Evolutionary conservation across 2,113 vertebrate species (phyloP), one percentile per base, ranked within the genome.

Genomic region (Pollachius pollachius): DNA sequence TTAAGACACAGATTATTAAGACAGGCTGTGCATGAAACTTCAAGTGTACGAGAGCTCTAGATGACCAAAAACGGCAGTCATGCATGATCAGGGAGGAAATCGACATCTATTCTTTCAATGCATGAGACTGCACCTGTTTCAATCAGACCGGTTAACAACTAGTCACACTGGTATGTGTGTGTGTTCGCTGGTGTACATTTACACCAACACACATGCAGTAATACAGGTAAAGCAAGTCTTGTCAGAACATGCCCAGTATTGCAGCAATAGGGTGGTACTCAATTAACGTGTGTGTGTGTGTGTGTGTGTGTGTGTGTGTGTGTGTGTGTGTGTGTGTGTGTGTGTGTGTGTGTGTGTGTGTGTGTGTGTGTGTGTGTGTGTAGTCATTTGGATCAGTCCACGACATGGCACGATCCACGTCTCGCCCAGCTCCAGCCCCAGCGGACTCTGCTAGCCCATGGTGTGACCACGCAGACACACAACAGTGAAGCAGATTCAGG

Each of bases 321-420:
- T 80, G 52, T 59, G 52, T 25, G 52, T 60, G 69, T 84, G 76
- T 85, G 73, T 76, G 76, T 71, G 25, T 84, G 13, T 17, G 54
- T 56, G 56, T 80, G 52, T 59, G 52, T 25, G 52, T 60, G 69
- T 84, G 76, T 85, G 71, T 76, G 76, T 71, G 21, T 84, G 13
- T 15, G 54, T 57, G 57, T 80, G 54, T 60, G 25, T n/a, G 54
- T 60, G 69, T 84, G 76, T 85, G 73, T 76, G 75, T 71, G 25
- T 84, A 91, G 89, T 78, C 89, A 91, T 81, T 59, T 87, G 86
- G 87, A 91, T 23, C 89, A 90, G 76, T 88, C 87, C 27, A 91
- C 89, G 30, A 91, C 89, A 41, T 91, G 89, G 89, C 89, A 88
- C 52, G 89, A 91, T 81, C 89, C 89, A 15, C 88, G 89, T 15